Base-by-base conservation (phyloP, 2,888 invertebrate genomes). In the Nomada goodeniana region DNA sequence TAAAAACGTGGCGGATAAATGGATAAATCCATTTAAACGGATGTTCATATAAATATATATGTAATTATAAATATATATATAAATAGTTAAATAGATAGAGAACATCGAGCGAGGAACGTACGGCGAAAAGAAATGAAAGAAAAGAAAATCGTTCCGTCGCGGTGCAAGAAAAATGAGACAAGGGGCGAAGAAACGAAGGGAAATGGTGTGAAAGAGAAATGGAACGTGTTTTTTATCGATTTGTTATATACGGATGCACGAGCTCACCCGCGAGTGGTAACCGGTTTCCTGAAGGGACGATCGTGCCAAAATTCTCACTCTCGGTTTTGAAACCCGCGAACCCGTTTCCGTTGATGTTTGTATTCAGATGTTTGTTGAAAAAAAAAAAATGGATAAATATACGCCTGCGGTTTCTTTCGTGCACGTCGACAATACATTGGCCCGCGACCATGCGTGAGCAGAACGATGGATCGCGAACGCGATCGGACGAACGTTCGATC, bases 281-380 rank as follows among this genome's bases (percentile, higher is more conserved):
- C 88, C 90, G 87, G 86, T 91, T 91, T 90, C 90, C 88, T 87
- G 88, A 86, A 86, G 90, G 81, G 80, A 80, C 47, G 67, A 92
- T 91, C 90, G 92, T 92, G 92, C 92, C 92, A 92, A 92, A 92
- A 92, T 92, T 91, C 55, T 68, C 69, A 86, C 76, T 76, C 88
- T 90, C 86, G 82, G 86, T 90, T 90, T 65, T 71, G 65, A 70
- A 61, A 50, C 20, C 23, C 52, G 83, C 75, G 80, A 67, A 84
- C 55, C 55, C 65, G 76, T 79, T 80, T 83, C 82, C 83, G 87
- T 88, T 86, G 80, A 87, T 80, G 80, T 77, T 80, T 80, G 72
- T 74, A 71, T 76, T 78, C 76, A 76, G 78, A 83, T 77, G 82
- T 86, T 87, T 81, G 81, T 88, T 80, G 44, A 80, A 47, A 23